Percentiles rank a stretch among this genome's conserved stretches.
phyloP scores from a whole-genome alignment of 2,113 vertebrate genomes.

The Melanerpes formicivorus region DNA sequence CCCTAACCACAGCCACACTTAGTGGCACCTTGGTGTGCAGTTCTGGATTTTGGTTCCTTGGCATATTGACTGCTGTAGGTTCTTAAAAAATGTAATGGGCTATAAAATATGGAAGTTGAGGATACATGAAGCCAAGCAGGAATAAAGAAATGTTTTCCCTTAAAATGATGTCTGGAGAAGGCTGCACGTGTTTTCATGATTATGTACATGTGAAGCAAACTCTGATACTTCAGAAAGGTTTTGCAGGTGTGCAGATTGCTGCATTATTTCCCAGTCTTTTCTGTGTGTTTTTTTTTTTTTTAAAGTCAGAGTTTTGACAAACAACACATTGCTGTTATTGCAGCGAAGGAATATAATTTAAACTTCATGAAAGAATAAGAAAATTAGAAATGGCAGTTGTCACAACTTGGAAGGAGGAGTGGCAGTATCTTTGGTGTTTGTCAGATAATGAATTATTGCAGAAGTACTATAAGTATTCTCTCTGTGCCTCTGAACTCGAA shows the following conservation, averaged over 20 bases:
- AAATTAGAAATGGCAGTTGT: neutral
- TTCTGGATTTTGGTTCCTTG: neutral
- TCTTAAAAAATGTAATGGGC: neutral
- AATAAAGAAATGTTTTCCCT: neutral
- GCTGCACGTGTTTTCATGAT: neutral
- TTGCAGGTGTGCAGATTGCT: constrained; percentile 12
- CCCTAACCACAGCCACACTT: neutral
- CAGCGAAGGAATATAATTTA: neutral
- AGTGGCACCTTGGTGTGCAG: accelerated
- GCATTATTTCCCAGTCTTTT: neutral
- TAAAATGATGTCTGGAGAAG: neutral
- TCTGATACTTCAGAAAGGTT: neutral
- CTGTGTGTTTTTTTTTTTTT: neutral
- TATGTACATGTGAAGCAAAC: neutral
- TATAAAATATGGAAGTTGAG: neutral
- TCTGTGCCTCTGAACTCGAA: neutral
- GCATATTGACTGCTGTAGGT: accelerated
- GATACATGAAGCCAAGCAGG: neutral
- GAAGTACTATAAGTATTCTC: neutral
- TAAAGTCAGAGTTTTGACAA: neutral
- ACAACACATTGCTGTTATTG: neutral
- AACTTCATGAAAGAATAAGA: neutral
- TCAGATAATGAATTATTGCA: neutral
- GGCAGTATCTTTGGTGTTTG: neutral
- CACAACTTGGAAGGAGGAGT: neutral